These are phyloP conservation scores for Steinernema carpocapsae DNA, from an alignment of 2,888 invertebrate genomes.

Conservation along the genomic window DNA sequence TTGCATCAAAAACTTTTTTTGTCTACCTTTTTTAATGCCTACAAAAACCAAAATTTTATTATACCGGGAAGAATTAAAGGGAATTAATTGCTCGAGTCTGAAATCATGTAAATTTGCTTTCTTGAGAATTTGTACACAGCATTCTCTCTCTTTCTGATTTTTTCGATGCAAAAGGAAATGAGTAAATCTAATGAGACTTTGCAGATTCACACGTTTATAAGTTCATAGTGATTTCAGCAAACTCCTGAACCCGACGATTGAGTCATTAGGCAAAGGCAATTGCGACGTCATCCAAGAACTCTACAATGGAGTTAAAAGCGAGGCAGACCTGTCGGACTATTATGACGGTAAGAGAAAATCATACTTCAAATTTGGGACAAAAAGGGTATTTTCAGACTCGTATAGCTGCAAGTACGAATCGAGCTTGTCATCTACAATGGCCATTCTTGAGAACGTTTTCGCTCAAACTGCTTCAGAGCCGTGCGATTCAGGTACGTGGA, in stretches of 20 bases:
- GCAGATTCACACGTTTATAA: too few species aligned
- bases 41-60: too few species aligned
- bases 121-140: too few species aligned
- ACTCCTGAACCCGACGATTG: slow-evolving; percentile 2
- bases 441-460: slow-evolving; percentile 8
- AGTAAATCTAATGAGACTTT: too few species aligned
- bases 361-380: background rate
- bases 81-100: too few species aligned
- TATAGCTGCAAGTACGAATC: slow-evolving; percentile 13
- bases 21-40: too few species aligned
- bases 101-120: too few species aligned
- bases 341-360: slow-evolving; percentile 3
- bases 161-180: too few species aligned
- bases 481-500: slow-evolving; percentile 9
- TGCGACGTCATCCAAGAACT: slow-evolving; percentile 21
- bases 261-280: background rate
- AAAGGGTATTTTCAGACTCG: background rate
- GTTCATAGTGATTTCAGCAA: slow-evolving; percentile 13
- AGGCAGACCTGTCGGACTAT: background rate
- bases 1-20: too few species aligned
- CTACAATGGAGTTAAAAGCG: background rate
- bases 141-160: too few species aligned
- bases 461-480: slow-evolving; percentile 5
- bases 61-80: too few species aligned
- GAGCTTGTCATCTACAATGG: slow-evolving; percentile 13